These are phyloP conservation scores for Phainopepla nitens DNA, from an alignment of 2,113 vertebrate genomes.

Conservation along the genomic window DNA sequence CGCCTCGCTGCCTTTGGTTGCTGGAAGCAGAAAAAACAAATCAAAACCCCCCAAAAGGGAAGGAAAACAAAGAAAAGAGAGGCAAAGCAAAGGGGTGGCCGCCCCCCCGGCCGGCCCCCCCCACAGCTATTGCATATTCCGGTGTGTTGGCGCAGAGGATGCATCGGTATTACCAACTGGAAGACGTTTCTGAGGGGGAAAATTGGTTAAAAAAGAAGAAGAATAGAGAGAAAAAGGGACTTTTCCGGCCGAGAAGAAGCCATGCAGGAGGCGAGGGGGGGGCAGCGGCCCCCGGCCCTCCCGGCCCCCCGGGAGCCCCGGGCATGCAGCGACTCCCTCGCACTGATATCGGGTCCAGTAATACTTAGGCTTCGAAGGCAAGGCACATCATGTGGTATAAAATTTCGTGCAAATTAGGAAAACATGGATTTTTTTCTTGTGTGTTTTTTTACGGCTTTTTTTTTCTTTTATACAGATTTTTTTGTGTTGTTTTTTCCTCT, in stretches of 20 bases:
- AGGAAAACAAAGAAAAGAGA: neutral
- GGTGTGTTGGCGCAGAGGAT: conserved; percentile 45
- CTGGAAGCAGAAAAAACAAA: conserved; percentile 46
- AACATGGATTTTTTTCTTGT: conserved; percentile 62
- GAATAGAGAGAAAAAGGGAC: neutral
- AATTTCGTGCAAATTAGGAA: conserved; percentile 93
- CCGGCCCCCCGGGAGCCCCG: conserved; percentile 68
- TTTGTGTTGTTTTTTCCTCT: neutral
- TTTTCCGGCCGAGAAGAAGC: conserved; percentile 24
- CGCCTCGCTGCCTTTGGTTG: conserved; percentile 15
- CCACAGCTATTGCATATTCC: conserved; percentile 72
- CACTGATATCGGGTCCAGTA: conserved; percentile 74
- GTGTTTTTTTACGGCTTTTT: neutral
- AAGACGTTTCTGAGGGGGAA: conserved; percentile 59
- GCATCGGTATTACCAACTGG: conserved; percentile 60
- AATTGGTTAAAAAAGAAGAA: neutral
- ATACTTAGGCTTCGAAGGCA: conserved; percentile 84
- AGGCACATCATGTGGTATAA: conserved; percentile 97
- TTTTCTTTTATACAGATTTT: neutral
- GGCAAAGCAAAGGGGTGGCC: neutral
- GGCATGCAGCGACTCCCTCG: conserved; percentile 83
- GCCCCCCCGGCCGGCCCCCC: neutral
- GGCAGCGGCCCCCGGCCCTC: conserved; percentile 1
- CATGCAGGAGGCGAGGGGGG: conserved; percentile 6
- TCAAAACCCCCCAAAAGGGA: neutral